phyloP scores from a whole-genome alignment of 2,113 vertebrate genomes.

The Nematolebias whitei region DNA sequence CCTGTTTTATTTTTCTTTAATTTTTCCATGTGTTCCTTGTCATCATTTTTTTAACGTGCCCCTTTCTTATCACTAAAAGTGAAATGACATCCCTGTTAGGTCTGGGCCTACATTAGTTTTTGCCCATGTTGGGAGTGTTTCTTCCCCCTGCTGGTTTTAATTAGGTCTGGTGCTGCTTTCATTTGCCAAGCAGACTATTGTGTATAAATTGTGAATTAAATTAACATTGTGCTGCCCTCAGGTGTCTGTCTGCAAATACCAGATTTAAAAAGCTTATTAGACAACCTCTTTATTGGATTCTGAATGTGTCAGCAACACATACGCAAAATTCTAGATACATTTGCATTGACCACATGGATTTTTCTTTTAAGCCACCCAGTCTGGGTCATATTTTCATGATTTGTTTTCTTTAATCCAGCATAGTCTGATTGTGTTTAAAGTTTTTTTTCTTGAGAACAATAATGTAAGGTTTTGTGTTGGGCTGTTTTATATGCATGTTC shows the following conservation, averaged over 20 bases:
- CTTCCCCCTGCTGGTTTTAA: slow-evolving; percentile 34
- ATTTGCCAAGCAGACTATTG: slow-evolving; percentile 9
- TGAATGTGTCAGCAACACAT: not conserved
- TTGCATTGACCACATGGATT: not conserved
- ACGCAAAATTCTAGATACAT: not conserved
- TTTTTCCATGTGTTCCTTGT: not conserved
- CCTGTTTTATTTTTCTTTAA: not conserved
- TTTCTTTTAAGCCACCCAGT: not conserved
- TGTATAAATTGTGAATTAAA: slow-evolving; percentile 19
- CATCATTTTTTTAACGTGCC: not conserved
- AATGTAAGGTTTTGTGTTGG: slow-evolving; percentile 5
- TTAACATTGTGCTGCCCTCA: slow-evolving; percentile 18
- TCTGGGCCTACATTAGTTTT: not conserved
- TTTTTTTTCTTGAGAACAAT: slow-evolving; percentile 24
- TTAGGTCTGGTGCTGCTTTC: slow-evolving; percentile 23
- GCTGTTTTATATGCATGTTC: slow-evolving; percentile 27
- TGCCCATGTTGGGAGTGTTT: not conserved
- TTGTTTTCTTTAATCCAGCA: not conserved
- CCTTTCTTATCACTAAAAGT: not conserved
- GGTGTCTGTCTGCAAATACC: slow-evolving; percentile 10
- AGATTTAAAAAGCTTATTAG: slow-evolving; percentile 1
- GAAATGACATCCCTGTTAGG: not conserved
- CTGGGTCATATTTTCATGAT: not conserved
- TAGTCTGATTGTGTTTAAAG: not conserved
- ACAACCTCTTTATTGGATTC: not conserved